Evolutionary conservation across 2,797 vertebrate species (phyloP).

Genomic region (Sciurus vulgaris): DNA sequence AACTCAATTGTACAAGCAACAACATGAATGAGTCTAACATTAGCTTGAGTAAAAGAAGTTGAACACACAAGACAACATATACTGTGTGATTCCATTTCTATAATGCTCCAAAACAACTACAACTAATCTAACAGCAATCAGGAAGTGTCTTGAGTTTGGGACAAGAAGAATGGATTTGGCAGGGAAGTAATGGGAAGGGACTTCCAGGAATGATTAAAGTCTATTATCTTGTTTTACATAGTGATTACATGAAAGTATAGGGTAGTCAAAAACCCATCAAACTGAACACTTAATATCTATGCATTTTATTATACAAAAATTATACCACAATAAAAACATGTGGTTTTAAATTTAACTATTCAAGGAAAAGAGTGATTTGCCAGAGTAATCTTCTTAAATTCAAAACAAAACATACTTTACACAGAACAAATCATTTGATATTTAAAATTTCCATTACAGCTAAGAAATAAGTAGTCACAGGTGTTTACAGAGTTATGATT

Average conservation of each 20-base stretch:
- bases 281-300: not conserved
- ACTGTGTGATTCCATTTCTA: not conserved
- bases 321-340: constrained; percentile 21
- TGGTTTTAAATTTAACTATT: constrained; percentile 38
- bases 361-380: constrained; percentile 40
- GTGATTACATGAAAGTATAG: not conserved
- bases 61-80: constrained; percentile 14
- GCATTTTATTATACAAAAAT: constrained; percentile 1
- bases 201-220: not conserved
- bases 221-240: not conserved
- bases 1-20: not conserved
- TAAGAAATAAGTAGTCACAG: constrained; percentile 38
- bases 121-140: not conserved
- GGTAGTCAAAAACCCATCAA: not conserved
- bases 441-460: constrained; percentile 57
- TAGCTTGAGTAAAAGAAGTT: not conserved
- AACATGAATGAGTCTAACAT: not conserved
- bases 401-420: constrained; percentile 17
- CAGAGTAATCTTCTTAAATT: constrained; percentile 23
- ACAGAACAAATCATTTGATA: constrained; percentile 33
- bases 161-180: not conserved
- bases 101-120: not conserved
- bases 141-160: not conserved
- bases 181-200: not conserved
- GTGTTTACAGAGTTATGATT: constrained; percentile 14